Evolutionary conservation across 2,113 vertebrate genomes (phyloP).

Genomic region (Dromas ardeola): DNA sequence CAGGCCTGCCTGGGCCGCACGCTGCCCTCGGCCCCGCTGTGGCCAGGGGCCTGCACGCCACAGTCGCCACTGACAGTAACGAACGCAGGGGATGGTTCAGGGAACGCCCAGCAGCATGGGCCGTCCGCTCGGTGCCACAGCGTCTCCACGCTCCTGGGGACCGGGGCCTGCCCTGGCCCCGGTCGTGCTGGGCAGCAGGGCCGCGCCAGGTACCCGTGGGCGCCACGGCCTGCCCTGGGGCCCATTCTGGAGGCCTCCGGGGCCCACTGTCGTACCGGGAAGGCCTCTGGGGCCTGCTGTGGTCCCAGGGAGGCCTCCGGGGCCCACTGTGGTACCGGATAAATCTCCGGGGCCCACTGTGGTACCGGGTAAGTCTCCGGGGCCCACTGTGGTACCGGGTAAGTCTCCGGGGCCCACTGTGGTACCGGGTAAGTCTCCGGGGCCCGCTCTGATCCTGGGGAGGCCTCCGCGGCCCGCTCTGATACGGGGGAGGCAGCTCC

Average conservation of each 20-base stretch:
- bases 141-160: accelerated
- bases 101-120: accelerated
- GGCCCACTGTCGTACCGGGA: neutral
- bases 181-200: accelerated
- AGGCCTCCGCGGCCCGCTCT: neutral
- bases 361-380: too few relatives aligned
- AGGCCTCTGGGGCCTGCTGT: neutral
- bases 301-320: neutral
- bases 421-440: neutral
- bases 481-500: neutral
- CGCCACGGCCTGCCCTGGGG: neutral
- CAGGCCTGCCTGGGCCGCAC: accelerated
- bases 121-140: neutral
- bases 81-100: accelerated
- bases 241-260: neutral
- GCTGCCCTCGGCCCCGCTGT: accelerated
- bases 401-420: neutral
- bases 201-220: neutral
- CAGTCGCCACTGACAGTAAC: too few relatives aligned
- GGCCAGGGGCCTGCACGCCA: accelerated
- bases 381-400: neutral
- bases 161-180: neutral
- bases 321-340: neutral
- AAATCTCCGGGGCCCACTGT: too few relatives aligned
- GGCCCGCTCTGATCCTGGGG: too few relatives aligned